Base-by-base conservation (phyloP, 2,888 invertebrate genomes). In the Ceriagrion tenellum region DNA sequence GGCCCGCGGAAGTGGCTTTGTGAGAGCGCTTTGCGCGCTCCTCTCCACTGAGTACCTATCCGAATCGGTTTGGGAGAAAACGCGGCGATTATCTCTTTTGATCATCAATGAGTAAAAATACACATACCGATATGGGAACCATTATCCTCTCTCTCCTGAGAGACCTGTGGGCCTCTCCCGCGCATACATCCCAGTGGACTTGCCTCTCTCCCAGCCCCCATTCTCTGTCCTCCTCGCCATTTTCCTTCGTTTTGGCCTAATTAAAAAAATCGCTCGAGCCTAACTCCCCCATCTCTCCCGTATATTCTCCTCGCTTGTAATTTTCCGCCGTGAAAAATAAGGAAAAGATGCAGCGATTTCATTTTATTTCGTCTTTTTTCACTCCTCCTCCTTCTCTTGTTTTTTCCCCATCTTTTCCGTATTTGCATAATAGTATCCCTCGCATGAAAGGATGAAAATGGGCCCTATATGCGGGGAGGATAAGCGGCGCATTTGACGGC, bases 351-450 rank as follows among this genome's bases (percentile, higher is more conserved):
- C n/a, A 35, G 4, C 35, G 26, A 81, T 81, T 81, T 81, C 47
- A 8, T 47, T 47, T 47, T 47, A 47, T 47, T 47, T 47, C 47
- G 8, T 47, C 47, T 35, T 81, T 23, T 69, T 69, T 69, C n/a
- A 8, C 18, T 69, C 18, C 69, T 4, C 26, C 69, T 26, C 23
- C 69, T 23, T 20, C 69, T 4, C n/a, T 20, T 0, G 6, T n/a
- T 69, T n/a, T 0, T 69, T 26, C n/a, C 1, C n/a, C 20, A 16
- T 81, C 35, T 35, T 18, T 16, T 18, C 6, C 13, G 81, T 16
- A 81, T 81, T 81, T 81, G 81, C 81, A 81, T 81, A 81, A 81
- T 81, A 81, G 35, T 81, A 81, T 81, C 81, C 81, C 81, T 3
- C 81, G 30, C 81, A 35, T 81, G 81, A 81, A 81, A 81, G 16